Percentiles rank a stretch among this genome's conserved stretches.
Conservation (phyloP, 2,888 invertebrate species). For the Chloroclysta siterata region DNA sequence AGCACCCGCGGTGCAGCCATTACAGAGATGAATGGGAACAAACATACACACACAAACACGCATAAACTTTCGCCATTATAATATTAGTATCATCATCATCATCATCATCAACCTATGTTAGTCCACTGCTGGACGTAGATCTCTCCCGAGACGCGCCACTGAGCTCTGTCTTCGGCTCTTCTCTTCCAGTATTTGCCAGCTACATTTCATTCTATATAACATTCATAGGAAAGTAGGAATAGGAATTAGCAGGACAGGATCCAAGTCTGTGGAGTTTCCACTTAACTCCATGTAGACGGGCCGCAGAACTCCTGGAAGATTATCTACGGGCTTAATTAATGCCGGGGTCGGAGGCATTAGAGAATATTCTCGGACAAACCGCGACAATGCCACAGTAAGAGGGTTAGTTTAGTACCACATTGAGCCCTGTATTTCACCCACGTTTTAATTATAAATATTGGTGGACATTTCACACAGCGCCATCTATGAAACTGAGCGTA, state of each 20-base stretch:
- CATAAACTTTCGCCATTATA: neutral
- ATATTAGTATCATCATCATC: too few relatives aligned
- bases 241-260: too few relatives aligned
- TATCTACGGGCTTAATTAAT: conserved; percentile 67
- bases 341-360: conserved; percentile 56
- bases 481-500: neutral
- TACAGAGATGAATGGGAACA: neutral
- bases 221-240: too few relatives aligned
- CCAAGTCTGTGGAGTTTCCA: too few relatives aligned
- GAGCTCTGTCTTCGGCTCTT: too few relatives aligned
- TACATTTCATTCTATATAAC: too few relatives aligned
- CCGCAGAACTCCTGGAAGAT: conserved; percentile 57
- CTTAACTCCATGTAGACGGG: neutral
- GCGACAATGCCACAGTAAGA: conserved; percentile 52
- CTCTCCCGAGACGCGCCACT: too few relatives aligned
- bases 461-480: neutral
- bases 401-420: conserved; percentile 5
- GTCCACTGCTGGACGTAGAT: too few relatives aligned
- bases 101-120: too few relatives aligned
- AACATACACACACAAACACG: neutral
- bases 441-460: neutral
- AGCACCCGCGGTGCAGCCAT: too few relatives aligned
- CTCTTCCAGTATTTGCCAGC: too few relatives aligned
- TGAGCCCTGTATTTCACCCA: neutral
- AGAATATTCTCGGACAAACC: conserved; percentile 50